These are phyloP conservation scores for Anthonomus grandis DNA, from an alignment of 1,140 invertebrate genomes.

Conservation along the genomic window DNA sequence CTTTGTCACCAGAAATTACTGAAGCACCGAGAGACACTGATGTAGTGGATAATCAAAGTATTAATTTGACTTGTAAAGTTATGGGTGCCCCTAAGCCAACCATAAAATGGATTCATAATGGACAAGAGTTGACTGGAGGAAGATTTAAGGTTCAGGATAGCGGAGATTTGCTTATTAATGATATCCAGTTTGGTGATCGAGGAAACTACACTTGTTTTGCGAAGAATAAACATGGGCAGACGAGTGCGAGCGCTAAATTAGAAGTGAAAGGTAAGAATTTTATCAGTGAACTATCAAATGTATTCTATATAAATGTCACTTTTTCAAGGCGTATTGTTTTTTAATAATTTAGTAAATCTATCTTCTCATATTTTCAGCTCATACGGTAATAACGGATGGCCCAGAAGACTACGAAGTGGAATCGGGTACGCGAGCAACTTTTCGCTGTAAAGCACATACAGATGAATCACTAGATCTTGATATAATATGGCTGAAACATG, in stretches of 20 bases:
- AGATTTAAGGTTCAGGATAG: constrained; percentile 67
- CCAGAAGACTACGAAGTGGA: constrained; percentile 90
- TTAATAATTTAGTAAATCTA: neutral
- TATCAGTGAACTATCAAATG: too few species aligned
- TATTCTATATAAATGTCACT: neutral
- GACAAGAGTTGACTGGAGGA: constrained; percentile 79
- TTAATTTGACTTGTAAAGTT: constrained; percentile 86
- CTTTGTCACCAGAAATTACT: constrained; percentile 86
- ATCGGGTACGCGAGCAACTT: constrained; percentile 84
- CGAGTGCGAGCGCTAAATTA: constrained; percentile 70
- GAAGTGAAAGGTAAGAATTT: constrained; percentile 70
- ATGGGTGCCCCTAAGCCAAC: constrained; percentile 92
- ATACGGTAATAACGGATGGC: constrained; percentile 77
- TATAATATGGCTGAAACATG: constrained; percentile 88
- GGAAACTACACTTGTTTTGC: constrained; percentile 91
- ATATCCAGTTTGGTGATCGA: constrained; percentile 79
- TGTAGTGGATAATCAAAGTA: constrained; percentile 78
- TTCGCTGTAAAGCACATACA: constrained; percentile 87
- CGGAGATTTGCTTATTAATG: constrained; percentile 82
- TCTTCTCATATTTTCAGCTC: constrained; percentile 50
- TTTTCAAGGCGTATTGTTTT: neutral
- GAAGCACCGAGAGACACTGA: constrained; percentile 74
- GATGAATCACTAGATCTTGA: constrained; percentile 75
- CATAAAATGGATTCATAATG: constrained; percentile 89
- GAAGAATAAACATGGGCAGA: constrained; percentile 86